Percentiles rank a stretch among this genome's conserved stretches.
phyloP scores from a whole-genome alignment of 2,888 invertebrate species.

The Lamproptera curius region DNA sequence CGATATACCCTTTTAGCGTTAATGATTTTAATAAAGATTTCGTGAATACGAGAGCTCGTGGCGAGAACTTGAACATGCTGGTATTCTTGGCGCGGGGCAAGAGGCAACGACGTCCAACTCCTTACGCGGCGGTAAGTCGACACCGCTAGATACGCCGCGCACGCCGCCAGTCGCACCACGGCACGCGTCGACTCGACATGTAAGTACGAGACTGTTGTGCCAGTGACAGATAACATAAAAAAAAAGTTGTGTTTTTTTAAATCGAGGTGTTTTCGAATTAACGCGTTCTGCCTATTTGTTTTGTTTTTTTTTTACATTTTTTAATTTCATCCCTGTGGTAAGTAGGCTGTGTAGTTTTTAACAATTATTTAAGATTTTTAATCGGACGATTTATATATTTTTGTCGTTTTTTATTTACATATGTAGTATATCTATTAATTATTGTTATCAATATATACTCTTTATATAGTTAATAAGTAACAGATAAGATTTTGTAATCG shows the following conservation, averaged over 20 bases:
- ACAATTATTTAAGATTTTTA: neutral
- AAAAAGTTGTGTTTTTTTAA: conserved; percentile 41
- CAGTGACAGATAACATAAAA: too few relatives aligned
- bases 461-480: too few relatives aligned
- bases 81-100: conserved; percentile 60
- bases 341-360: conserved; percentile 51
- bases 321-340: conserved; percentile 40
- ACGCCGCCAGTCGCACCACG: conserved; percentile 74
- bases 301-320: conserved; percentile 38
- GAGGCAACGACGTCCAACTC: conserved; percentile 60
- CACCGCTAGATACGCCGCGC: conserved; percentile 54
- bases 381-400: conserved; percentile 17
- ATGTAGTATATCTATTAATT: conserved; percentile 43
- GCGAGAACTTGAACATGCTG: too few relatives aligned
- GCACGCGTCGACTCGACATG: conserved; percentile 78
- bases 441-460: neutral
- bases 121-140: conserved; percentile 76
- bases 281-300: neutral
- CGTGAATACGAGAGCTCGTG: too few relatives aligned
- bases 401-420: conserved; percentile 32
- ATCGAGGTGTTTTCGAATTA: conserved; percentile 49
- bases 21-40: too few relatives aligned
- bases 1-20: too few relatives aligned
- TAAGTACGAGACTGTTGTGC: conserved; percentile 67
- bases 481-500: conserved; percentile 43